phyloP scores from a whole-genome alignment of 2,797 vertebrate species.

The Myotis daubentonii region DNA sequence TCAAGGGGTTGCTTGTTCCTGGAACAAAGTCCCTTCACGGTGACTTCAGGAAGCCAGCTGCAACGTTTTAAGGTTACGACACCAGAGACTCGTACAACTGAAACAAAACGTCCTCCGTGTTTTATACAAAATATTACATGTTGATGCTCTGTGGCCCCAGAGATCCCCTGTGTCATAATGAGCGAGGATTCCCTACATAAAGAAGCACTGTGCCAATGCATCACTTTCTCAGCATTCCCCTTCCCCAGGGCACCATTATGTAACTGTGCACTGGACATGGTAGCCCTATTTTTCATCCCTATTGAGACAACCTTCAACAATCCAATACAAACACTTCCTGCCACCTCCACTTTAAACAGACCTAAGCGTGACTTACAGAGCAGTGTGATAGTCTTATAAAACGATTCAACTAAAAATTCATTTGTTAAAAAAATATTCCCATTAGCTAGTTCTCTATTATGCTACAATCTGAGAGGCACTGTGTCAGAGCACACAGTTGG shows the following conservation, averaged over 20 bases:
- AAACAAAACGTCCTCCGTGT: background rate
- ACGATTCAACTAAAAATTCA: constrained; percentile 24
- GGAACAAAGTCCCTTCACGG: background rate
- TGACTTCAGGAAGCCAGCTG: background rate
- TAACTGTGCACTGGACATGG: background rate
- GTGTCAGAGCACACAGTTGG: background rate
- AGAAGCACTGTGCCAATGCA: background rate
- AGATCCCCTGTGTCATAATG: background rate
- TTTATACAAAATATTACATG: background rate
- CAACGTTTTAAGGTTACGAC: background rate
- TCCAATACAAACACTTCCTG: background rate
- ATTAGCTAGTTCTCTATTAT: background rate
- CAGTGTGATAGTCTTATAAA: background rate
- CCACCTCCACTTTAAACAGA: background rate
- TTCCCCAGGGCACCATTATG: background rate
- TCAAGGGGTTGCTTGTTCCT: background rate
- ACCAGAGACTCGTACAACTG: background rate
- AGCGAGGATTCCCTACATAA: background rate
- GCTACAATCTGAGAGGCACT: background rate
- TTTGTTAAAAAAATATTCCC: background rate
- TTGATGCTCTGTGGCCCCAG: background rate
- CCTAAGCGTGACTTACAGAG: background rate
- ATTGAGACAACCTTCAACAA: background rate
- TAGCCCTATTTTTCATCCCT: background rate
- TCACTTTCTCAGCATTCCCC: background rate